phyloP scores from a whole-genome alignment of 1,140 invertebrate species.

The Oscheius sp. region DNA sequence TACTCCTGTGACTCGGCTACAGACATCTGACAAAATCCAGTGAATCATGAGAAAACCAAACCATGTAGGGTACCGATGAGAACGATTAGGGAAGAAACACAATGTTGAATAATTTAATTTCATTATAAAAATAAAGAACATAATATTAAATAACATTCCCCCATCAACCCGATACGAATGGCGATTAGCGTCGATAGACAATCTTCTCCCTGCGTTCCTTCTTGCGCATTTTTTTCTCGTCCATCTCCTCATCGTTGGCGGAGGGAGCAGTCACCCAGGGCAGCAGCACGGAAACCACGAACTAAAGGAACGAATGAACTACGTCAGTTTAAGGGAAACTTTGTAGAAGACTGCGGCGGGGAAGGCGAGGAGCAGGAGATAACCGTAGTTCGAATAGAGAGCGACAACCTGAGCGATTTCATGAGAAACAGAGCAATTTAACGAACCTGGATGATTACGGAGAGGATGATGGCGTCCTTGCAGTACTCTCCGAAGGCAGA shows the following conservation, averaged over 20 bases:
- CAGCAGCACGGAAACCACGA: conserved; percentile 7
- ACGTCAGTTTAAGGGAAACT: conserved; percentile 50
- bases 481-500: conserved; percentile 58
- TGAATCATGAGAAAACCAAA: no score
- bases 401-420: conserved; percentile 42
- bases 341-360: conserved; percentile 51
- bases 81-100: no score
- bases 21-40: no score
- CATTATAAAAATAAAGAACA: no score
- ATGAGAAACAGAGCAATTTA: neutral
- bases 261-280: conserved; percentile 24
- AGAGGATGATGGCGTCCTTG: conserved; percentile 55
- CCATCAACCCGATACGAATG: neutral
- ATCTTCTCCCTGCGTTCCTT: conserved; percentile 41
- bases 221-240: conserved; percentile 47
- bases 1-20: no score
- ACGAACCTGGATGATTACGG: conserved; percentile 43
- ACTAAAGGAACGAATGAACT: conserved; percentile 53
- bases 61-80: no score
- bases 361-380: conserved; percentile 44
- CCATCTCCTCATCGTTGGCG: conserved; percentile 42
- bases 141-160: conserved; percentile 1
- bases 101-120: no score
- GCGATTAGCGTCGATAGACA: conserved; percentile 29
- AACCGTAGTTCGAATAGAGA: conserved; percentile 47